Percentiles rank a stretch among this genome's conserved stretches.
Conservation (phyloP, 2,888 invertebrate genomes). For the Serripes groenlandicus region DNA sequence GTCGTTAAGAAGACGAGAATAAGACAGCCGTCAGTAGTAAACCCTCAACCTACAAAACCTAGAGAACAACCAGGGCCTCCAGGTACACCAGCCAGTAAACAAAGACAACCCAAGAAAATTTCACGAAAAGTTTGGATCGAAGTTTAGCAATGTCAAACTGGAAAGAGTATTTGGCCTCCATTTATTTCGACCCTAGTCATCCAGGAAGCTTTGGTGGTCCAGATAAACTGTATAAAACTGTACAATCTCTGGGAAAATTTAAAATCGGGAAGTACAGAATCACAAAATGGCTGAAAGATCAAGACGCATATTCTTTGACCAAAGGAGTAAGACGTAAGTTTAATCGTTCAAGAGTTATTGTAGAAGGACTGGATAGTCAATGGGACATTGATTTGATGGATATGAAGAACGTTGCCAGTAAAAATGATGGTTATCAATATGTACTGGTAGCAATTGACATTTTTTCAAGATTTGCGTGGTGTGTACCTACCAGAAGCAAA, state of each 20-base stretch:
- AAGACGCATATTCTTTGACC: constrained; percentile 52
- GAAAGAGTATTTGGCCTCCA: background rate
- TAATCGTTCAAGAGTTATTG: constrained; percentile 24
- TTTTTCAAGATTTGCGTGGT: constrained; percentile 35
- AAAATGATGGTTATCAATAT: constrained; percentile 45
- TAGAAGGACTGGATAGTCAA: constrained; percentile 47
- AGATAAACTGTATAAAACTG: constrained; percentile 1
- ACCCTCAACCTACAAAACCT: no score
- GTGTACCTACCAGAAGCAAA: constrained; percentile 50
- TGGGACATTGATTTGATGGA: constrained; percentile 54
- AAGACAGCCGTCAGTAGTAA: no score
- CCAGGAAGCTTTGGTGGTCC: constrained; percentile 17
- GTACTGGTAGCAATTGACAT: constrained; percentile 39
- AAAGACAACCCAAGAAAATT: no score
- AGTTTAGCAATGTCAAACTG: constrained; percentile 37
- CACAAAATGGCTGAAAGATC: constrained; percentile 53
- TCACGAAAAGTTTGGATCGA: no score
- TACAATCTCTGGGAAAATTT: constrained; percentile 25
- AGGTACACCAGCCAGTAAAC: no score
- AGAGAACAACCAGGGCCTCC: no score
- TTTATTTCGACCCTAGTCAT: constrained; percentile 19
- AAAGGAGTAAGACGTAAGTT: constrained; percentile 33
- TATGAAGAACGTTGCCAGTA: constrained; percentile 19
- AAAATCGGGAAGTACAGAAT: constrained; percentile 41
- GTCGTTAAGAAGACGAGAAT: no score